Conservation (phyloP, 2,888 invertebrate species). For the Operophtera brumata region DNA sequence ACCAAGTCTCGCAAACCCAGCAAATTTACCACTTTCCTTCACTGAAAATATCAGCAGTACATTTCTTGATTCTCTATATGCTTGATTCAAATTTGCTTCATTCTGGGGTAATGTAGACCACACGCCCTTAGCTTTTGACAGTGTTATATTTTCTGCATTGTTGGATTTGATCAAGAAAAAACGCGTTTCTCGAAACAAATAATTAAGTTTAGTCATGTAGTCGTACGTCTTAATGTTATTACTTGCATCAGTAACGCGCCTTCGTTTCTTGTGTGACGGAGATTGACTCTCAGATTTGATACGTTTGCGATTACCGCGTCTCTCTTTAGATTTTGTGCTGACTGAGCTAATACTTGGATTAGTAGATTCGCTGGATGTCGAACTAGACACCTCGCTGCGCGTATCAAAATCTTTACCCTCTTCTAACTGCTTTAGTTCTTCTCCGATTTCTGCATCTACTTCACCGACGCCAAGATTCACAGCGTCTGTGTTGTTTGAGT, state of each 20-base stretch:
- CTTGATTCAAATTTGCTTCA: conserved; percentile 97
- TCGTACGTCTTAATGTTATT: conserved; percentile 86
- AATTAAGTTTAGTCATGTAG: conserved; percentile 93
- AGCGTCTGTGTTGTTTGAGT: conserved; percentile 79
- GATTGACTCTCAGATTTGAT: conserved; percentile 68
- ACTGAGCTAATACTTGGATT: conserved; percentile 90
- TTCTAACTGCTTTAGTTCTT: conserved; percentile 88
- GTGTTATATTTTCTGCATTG: conserved; percentile 96
- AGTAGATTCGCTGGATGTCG: conserved; percentile 85
- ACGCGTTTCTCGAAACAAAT: conserved; percentile 95
- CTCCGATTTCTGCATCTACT: conserved; percentile 87
- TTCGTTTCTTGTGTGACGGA: conserved; percentile 64
- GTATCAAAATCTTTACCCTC: conserved; percentile 90
- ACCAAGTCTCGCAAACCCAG: conserved; percentile 95
- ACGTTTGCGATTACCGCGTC: conserved; percentile 81
- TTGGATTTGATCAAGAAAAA: conserved; percentile 99
- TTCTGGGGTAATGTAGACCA: conserved; percentile 99
- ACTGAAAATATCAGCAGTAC: conserved; percentile 98
- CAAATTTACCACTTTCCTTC: conserved; percentile 97
- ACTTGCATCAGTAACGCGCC: conserved; percentile 53
- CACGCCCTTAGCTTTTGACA: conserved; percentile 97
- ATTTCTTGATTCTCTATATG: conserved; percentile 95
- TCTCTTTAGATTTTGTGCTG: conserved; percentile 84
- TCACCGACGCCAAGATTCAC: conserved; percentile 84
- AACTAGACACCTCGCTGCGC: conserved; percentile 93